Base-by-base conservation (phyloP, 1,140 invertebrate species). In the Solen grandis region DNA sequence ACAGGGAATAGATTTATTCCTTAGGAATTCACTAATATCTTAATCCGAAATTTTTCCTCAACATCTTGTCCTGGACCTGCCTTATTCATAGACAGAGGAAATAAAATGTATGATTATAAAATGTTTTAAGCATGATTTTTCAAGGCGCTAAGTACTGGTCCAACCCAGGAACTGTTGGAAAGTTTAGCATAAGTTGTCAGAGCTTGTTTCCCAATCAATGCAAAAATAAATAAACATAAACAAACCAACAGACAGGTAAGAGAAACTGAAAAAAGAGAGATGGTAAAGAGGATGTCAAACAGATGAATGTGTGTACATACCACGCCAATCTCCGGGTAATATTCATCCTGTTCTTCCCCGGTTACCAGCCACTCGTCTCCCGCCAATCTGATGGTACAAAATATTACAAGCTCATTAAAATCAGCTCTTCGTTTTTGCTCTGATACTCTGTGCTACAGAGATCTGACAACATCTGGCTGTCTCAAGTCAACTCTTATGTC, bases 311-410 rank as follows among this genome's bases (percentile, higher is more conserved):
- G n/a, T n/a, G n/a, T 52, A 83, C 85, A 88, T 81, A 92, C 88
- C 83, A 93, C 92, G 81, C 93, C 92, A 25, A 93, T 92, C 75
- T 91, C 89, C 38, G 92, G 93, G 65, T 91, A 92, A 85, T 92
- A 93, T 35, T 90, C 88, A 66, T 93, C 91, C 19, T 86, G 87
- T 25, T 92, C 89, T 25, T 86, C 82, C 36, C 91, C 82, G 31
- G 91, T 93, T 16, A 93, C 65, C 4, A 93, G 75, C 93, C 93
- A 93, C 82, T 93, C 91, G 70, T 93, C 93, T 46, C 93, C 93
- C 74, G 92, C 91, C 25, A 84, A 13, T 79, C 89, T 90, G 69
- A n/a, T 84, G 82, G 52, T 46, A 72, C 36, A 68, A 22, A 62
- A 77, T 29, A 66, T 31, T 13, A 13, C n/a, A 52, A 52, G 46